Evolutionary conservation across 92 coral and sea anemone genomes (phyloP).

Genomic region (Chrysogorgia sp.): DNA sequence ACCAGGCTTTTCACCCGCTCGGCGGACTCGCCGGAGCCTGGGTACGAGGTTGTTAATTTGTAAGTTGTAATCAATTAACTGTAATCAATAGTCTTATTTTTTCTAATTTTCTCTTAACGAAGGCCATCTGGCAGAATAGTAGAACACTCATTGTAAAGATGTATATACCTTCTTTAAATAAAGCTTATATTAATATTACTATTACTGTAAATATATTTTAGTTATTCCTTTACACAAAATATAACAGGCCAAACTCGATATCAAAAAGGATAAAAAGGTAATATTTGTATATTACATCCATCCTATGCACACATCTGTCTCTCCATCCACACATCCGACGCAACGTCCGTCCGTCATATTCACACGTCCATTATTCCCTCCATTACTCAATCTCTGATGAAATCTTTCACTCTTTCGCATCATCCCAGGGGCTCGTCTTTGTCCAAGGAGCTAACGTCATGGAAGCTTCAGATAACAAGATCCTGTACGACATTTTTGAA

Average conservation of each 20-base stretch:
- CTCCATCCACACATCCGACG: not conserved
- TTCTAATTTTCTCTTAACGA: too few relatives aligned
- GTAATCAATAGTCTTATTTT: too few relatives aligned
- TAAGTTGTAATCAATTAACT: too few relatives aligned
- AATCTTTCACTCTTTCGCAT: not conserved
- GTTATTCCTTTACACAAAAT: not conserved
- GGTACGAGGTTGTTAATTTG: too few relatives aligned
- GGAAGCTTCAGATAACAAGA: constrained; percentile 70
- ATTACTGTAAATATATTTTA: not conserved
- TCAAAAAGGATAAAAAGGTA: constrained; percentile 98
- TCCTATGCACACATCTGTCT: not conserved
- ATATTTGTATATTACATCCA: not conserved
- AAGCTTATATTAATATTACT: not conserved
- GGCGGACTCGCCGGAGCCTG: too few relatives aligned
- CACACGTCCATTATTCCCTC: not conserved
- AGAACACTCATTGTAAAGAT: too few relatives aligned
- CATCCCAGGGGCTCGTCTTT: constrained; percentile 83
- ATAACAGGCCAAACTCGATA: constrained; percentile 87
- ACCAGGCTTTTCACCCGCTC: too few relatives aligned
- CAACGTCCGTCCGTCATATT: not conserved
- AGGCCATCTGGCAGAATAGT: too few relatives aligned
- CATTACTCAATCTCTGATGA: not conserved
- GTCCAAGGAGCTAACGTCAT: constrained; percentile 85
- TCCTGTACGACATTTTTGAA: constrained; percentile 78
- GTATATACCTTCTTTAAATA: too few relatives aligned